Conservation (phyloP, 1,140 invertebrate genomes). For the Linepithema humile region DNA sequence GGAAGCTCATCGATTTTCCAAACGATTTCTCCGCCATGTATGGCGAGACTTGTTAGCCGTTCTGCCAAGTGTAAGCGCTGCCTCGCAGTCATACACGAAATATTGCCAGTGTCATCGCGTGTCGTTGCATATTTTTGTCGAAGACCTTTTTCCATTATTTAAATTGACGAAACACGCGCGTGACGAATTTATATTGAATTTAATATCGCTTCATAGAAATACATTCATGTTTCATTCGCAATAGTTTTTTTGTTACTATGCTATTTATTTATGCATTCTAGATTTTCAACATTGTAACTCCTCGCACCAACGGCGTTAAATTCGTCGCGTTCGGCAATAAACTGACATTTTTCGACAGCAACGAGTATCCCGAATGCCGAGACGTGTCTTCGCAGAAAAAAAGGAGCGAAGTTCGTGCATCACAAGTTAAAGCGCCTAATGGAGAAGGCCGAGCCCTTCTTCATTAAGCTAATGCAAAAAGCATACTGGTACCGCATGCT, state of each 20-base stretch:
- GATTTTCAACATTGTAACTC: neutral
- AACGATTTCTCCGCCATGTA: neutral
- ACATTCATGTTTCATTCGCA: neutral
- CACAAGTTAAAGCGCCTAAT: slow-evolving; percentile 32
- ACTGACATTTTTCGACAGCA: slow-evolving; percentile 11
- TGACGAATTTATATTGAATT: neutral
- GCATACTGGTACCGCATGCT: slow-evolving; percentile 11
- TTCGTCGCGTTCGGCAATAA: neutral
- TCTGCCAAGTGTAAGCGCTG: neutral
- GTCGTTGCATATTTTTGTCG: neutral
- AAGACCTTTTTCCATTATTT: neutral
- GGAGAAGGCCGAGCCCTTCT: slow-evolving; percentile 15
- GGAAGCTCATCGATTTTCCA: neutral
- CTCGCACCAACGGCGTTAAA: neutral
- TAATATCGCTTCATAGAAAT: neutral
- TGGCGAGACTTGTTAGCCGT: neutral
- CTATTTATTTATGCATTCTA: neutral
- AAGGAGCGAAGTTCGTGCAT: neutral
- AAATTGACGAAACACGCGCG: neutral
- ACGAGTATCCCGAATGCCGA: neutral
- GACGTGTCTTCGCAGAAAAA: neutral
- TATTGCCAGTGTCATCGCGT: neutral
- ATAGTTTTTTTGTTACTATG: neutral
- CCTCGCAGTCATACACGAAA: neutral
- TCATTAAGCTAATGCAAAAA: slow-evolving; percentile 25